These are phyloP conservation scores for Hyalella azteca DNA, from an alignment of 2,888 invertebrate genomes.

Conservation along the genomic window DNA sequence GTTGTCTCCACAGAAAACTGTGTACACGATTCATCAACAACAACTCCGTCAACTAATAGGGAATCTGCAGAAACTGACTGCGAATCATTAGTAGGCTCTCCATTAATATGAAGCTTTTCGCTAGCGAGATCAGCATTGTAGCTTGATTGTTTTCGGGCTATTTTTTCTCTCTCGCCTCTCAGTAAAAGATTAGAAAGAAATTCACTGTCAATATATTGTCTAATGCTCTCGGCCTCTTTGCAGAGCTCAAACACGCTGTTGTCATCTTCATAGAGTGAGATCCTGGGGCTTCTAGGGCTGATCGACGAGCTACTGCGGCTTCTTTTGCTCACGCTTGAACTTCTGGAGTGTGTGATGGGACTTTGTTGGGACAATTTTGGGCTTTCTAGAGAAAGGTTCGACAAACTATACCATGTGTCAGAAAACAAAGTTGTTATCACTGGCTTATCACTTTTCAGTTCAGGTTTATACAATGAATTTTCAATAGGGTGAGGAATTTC, in stretches of 20 bases:
- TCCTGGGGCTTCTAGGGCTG: slow-evolving; percentile 30
- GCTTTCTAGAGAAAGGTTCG: slow-evolving; percentile 18
- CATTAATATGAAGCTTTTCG: background rate
- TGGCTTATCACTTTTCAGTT: background rate
- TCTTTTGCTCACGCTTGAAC: slow-evolving; percentile 23
- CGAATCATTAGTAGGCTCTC: background rate
- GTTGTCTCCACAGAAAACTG: no score
- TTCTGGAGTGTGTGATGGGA: background rate
- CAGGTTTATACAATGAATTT: background rate
- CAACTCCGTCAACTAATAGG: background rate
- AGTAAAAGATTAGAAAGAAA: slow-evolving; percentile 19
- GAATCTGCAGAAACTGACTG: background rate
- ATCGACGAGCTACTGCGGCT: slow-evolving; percentile 32
- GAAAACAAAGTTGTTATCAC: background rate
- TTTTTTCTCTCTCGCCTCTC: slow-evolving; percentile 14
- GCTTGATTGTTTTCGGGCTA: background rate
- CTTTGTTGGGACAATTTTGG: slow-evolving; percentile 23
- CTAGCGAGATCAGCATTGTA: background rate
- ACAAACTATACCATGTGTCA: background rate
- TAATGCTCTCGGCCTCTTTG: slow-evolving; percentile 28
- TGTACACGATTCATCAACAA: no score
- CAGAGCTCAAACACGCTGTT: slow-evolving; percentile 14
- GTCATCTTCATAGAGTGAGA: slow-evolving; percentile 27
- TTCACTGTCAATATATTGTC: slow-evolving; percentile 33
- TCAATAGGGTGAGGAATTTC: background rate